phyloP scores from a whole-genome alignment of 2,113 vertebrate species.

The Rhinolophus ferrumequinum region DNA sequence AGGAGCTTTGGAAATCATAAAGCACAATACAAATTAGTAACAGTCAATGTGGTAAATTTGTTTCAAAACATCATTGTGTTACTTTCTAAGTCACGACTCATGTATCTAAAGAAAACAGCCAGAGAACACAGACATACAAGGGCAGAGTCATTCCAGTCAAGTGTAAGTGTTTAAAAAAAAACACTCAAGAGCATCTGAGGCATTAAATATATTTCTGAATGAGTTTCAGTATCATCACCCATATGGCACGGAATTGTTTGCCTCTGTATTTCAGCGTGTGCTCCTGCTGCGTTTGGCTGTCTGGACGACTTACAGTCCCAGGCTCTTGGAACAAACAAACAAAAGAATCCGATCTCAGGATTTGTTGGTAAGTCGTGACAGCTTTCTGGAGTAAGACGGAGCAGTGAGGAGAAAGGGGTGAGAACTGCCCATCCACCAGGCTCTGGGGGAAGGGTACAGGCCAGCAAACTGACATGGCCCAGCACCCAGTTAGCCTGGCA shows the following conservation, averaged over 20 bases:
- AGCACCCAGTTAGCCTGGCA: neutral
- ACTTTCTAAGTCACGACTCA: neutral
- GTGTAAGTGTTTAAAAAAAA: conserved; percentile 42
- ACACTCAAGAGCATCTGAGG: conserved; percentile 53
- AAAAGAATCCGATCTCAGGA: neutral
- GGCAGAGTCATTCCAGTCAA: conserved; percentile 49
- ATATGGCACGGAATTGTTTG: conserved; percentile 45
- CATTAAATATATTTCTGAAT: conserved; percentile 68
- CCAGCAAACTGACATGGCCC: neutral
- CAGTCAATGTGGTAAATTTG: neutral
- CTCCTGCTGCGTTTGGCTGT: conserved; percentile 3
- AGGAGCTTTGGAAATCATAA: conserved; percentile 26
- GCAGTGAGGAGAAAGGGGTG: neutral
- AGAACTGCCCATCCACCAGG: neutral
- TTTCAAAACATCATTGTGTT: conserved; percentile 29
- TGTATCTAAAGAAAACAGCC: conserved; percentile 34
- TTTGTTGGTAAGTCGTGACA: neutral
- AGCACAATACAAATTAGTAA: conserved; percentile 40
- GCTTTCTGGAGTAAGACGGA: neutral
- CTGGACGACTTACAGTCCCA: conserved; percentile 45
- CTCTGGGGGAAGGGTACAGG: neutral
- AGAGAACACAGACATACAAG: conserved; percentile 40
- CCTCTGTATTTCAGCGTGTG: conserved; percentile 2
- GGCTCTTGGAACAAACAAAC: conserved; percentile 50
- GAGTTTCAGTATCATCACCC: conserved; percentile 51